Conservation (phyloP, 2,113 vertebrate genomes). For the Notechis scutatus region DNA sequence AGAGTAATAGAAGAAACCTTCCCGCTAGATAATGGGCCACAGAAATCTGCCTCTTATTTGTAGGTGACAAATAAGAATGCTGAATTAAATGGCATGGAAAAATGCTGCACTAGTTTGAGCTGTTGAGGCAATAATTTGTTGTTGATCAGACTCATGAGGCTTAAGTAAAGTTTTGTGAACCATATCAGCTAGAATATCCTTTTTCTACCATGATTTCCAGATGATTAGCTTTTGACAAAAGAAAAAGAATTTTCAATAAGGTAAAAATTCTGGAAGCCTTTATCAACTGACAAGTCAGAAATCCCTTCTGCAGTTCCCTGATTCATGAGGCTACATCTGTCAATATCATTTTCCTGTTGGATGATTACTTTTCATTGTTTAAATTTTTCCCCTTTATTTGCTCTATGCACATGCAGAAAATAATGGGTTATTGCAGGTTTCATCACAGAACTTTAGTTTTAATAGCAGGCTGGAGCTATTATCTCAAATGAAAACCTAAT, state of each 20-base stretch:
- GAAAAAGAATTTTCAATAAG: slow-evolving; percentile 57
- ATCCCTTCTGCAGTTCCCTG: slow-evolving; percentile 27
- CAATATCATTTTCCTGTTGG: slow-evolving; percentile 22
- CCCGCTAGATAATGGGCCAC: not conserved
- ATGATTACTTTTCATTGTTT: slow-evolving; percentile 32
- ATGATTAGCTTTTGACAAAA: slow-evolving; percentile 63
- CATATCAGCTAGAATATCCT: slow-evolving; percentile 60
- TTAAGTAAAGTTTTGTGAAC: slow-evolving; percentile 65
- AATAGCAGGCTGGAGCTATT: not conserved
- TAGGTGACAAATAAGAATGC: slow-evolving; percentile 56
- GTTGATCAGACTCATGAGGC: slow-evolving; percentile 61
- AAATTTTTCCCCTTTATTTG: slow-evolving; percentile 15
- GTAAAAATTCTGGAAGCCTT: slow-evolving; percentile 46
- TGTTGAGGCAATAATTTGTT: slow-evolving; percentile 68
- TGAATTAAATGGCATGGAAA: slow-evolving; percentile 63
- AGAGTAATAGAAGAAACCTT: slow-evolving; percentile 30
- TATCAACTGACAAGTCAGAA: slow-evolving; percentile 48
- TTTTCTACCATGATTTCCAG: slow-evolving; percentile 64
- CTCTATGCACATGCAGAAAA: slow-evolving; percentile 20
- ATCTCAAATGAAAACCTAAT: not conserved
- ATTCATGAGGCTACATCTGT: not conserved
- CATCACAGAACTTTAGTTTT: slow-evolving; percentile 23
- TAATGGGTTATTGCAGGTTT: not conserved
- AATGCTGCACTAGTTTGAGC: slow-evolving; percentile 56
- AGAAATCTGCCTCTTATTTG: slow-evolving; percentile 39